phyloP scores from a whole-genome alignment of 2,888 invertebrate genomes.

The Scaptomyza flava region DNA sequence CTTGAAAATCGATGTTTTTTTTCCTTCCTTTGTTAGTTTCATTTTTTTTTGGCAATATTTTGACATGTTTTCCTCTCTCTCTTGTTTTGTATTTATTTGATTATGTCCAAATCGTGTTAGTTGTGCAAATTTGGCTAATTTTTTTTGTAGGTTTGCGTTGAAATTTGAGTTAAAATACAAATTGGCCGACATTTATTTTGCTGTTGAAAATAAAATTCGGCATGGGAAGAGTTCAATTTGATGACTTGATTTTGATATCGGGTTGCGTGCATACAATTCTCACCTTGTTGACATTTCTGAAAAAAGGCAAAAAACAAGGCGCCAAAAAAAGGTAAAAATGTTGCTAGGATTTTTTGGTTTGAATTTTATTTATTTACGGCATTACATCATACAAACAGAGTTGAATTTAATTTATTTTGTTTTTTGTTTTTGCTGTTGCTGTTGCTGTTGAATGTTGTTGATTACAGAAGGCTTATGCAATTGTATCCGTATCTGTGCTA shows the following conservation, averaged over 20 bases:
- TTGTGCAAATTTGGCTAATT: conserved; percentile 47
- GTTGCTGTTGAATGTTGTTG: not conserved
- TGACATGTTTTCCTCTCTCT: conserved; percentile 42
- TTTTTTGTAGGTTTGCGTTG: conserved; percentile 29
- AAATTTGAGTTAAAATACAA: conserved; percentile 45
- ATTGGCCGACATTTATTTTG: conserved; percentile 11
- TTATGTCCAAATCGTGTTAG: conserved; percentile 20
- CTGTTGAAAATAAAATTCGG: not conserved
- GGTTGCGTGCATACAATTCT: not conserved
- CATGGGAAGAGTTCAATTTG: too few relatives aligned
- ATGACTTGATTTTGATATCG: not conserved
- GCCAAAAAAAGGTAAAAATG: conserved; percentile 11
- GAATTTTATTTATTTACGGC: conserved; percentile 56
- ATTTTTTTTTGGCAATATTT: conserved; percentile 36
- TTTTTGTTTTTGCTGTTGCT: conserved; percentile 17
- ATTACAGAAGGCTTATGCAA: conserved; percentile 31
- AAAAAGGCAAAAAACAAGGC: not conserved
- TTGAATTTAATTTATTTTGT: not conserved
- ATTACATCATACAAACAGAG: conserved; percentile 38
- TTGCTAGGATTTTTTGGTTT: conserved; percentile 43
- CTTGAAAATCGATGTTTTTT: conserved; percentile 74
- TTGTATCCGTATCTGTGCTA: conserved; percentile 29
- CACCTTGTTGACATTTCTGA: conserved; percentile 8
- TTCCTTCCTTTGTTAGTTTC: conserved; percentile 9
- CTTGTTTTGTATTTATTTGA: conserved; percentile 6